Evolutionary conservation across 2,888 invertebrate species (phyloP), one percentile per base, ranked within the genome.

Genomic region (Cryptus armator): DNA sequence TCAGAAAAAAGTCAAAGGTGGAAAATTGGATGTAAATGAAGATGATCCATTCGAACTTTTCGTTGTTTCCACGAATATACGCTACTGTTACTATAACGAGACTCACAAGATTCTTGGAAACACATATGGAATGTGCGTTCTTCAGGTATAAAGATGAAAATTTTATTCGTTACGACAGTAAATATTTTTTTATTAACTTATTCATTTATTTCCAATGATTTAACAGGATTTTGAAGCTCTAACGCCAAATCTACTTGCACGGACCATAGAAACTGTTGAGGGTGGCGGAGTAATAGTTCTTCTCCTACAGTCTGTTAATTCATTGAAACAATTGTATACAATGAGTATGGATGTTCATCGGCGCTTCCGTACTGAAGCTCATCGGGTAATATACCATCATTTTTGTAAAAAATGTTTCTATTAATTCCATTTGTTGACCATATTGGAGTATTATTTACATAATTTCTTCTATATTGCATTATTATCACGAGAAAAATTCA

Each of bases 321-420:
- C 99, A 0, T 94, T 99, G 32, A 97, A 98, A 91, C 99, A 99
- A 93, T 95, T 99, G 3, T 99, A 98, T 93, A 97, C 99, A 0
- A 97, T 99, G 95, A 97, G 97, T 86, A 99, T 99, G 99, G 99
- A 99, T 95, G 99, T 99, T 0, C 99, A 99, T 95, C 96, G 98
- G 87, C 95, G 98, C 89, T 99, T 98, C 93, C 96, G 99, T 88
- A 99, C 99, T 0, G 99, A 99, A 94, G 97, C 99, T 0, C 98
- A 99, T 92, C 96, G 97, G 85, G 91, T 90, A 89, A 14, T 19
- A 0, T 51, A 14, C 56, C 48, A 14, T 59, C 77, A 12, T 64
- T 14, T 56, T 32, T 5, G 32, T 2, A n/a, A 59, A 29, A 44
- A 75, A n/a, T 53, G 1, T 24, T 24, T n/a, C 19, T 19, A 19